These are phyloP conservation scores for Xestia ashworthii DNA, from an alignment of 2,888 invertebrate species.

Conservation along the genomic window DNA sequence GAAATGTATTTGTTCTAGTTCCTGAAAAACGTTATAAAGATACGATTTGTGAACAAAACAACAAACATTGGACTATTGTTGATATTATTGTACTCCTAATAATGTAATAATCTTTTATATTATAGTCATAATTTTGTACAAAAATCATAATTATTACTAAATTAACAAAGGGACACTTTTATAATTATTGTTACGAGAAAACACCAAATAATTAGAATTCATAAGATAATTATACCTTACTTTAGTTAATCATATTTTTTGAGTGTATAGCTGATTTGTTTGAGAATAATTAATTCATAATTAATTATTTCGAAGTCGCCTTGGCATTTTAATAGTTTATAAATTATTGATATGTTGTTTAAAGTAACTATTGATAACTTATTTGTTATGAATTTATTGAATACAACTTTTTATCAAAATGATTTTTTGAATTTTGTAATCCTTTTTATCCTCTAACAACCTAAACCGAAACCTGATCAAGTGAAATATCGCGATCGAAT, in stretches of 20 bases:
- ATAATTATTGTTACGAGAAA: conserved; percentile 43
- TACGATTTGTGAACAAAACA: conserved; percentile 10
- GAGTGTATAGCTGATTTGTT: conserved; percentile 53
- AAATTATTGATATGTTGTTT: conserved; percentile 63
- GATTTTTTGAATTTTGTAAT: neutral
- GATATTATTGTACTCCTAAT: neutral
- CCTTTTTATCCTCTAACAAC: neutral
- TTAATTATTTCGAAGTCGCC: conserved; percentile 63
- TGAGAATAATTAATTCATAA: conserved; percentile 49
- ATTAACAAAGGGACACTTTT: conserved; percentile 26
- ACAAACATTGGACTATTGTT: neutral
- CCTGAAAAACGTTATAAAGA: neutral
- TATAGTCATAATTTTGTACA: conserved; percentile 31
- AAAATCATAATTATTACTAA: conserved; percentile 14
- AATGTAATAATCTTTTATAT: neutral
- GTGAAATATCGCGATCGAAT: neutral
- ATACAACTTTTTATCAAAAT: conserved; percentile 56
- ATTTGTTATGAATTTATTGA: conserved; percentile 71
- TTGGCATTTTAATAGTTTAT: conserved; percentile 70
- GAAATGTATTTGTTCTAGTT: neutral
- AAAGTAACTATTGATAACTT: conserved; percentile 66
- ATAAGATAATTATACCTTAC: conserved; percentile 43
- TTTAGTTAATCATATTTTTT: conserved; percentile 32
- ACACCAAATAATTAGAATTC: conserved; percentile 67
- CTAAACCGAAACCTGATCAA: neutral